phyloP scores from a whole-genome alignment of 2,888 invertebrate genomes.

The Sesia bembeciformis region DNA sequence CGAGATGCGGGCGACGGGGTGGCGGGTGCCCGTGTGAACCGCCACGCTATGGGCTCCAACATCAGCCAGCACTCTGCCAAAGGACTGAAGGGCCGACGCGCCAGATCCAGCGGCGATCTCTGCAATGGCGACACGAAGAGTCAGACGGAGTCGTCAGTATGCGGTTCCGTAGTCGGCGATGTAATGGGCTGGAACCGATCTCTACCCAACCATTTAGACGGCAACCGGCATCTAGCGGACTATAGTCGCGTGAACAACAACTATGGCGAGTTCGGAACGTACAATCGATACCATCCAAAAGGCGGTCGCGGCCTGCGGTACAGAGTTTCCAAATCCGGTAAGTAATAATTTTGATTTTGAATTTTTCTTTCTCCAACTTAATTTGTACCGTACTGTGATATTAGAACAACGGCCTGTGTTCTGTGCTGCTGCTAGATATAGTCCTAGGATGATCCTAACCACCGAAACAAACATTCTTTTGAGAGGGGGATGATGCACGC shows the following conservation, averaged over 20 bases:
- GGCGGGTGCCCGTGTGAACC: conserved; percentile 45
- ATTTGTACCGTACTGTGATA: too few relatives aligned
- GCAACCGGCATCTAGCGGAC: conserved; percentile 72
- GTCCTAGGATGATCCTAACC: too few relatives aligned
- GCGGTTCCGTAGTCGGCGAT: conserved; percentile 66
- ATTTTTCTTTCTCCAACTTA: too few relatives aligned
- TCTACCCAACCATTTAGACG: conserved; percentile 81
- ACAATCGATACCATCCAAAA: conserved; percentile 59
- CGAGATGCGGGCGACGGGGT: conserved; percentile 43
- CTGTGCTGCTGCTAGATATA: too few relatives aligned
- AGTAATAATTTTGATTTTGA: conserved; percentile 17
- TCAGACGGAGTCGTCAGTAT: conserved; percentile 65
- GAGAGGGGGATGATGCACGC: too few relatives aligned
- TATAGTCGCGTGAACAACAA: conserved; percentile 75
- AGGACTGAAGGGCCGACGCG: conserved; percentile 80
- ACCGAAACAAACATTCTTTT: too few relatives aligned
- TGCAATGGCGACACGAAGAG: conserved; percentile 77
- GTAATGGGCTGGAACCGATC: conserved; percentile 74
- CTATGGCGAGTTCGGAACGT: conserved; percentile 62
- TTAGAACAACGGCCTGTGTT: too few relatives aligned
- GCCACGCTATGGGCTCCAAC: conserved; percentile 83
- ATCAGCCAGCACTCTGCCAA: conserved; percentile 84
- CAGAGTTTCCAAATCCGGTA: conserved; percentile 62
- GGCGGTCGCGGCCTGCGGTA: conserved; percentile 62
- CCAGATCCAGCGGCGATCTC: conserved; percentile 83